A percentile compares a stretch with the other conserved stretches of the same genome.
phyloP scores from a whole-genome alignment of 1,140 invertebrate species.

The Lordiphosa mommai region DNA sequence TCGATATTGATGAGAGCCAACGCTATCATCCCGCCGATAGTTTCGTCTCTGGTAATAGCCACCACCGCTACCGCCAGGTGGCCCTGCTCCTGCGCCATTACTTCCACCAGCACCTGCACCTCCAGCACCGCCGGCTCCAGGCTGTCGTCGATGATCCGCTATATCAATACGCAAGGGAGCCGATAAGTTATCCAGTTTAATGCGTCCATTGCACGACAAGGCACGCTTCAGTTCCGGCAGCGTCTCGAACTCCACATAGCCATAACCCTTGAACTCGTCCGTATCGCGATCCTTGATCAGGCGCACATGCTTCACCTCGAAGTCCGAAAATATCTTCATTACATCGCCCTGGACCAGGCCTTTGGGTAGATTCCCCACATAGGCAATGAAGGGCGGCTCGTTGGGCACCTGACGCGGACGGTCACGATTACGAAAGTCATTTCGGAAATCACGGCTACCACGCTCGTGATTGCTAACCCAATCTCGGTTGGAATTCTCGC shows the following conservation, averaged over 20 bases:
- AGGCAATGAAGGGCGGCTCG: slow-evolving; percentile 94
- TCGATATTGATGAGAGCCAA: slow-evolving; percentile 31
- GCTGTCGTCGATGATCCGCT: slow-evolving; percentile 87
- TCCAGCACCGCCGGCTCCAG: slow-evolving; percentile 1
- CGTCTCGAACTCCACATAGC: slow-evolving; percentile 97
- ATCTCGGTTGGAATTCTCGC: slow-evolving; percentile 3
- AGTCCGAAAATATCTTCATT: slow-evolving; percentile 90
- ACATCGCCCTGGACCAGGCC: slow-evolving; percentile 95
- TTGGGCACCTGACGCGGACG: slow-evolving; percentile 84
- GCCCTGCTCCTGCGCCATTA: slow-evolving; percentile 28
- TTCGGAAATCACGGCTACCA: slow-evolving; percentile 4
- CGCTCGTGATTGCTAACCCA: slow-evolving; percentile 13
- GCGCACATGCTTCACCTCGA: slow-evolving; percentile 89
- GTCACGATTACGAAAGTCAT: slow-evolving; percentile 60
- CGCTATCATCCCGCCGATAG: slow-evolving; percentile 42
- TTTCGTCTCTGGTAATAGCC: slow-evolving; percentile 42
- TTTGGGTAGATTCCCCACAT: slow-evolving; percentile 93
- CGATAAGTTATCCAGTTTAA: slow-evolving; percentile 84
- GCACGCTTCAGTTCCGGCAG: slow-evolving; percentile 88
- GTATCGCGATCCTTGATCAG: slow-evolving; percentile 96
- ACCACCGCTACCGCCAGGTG: neutral
- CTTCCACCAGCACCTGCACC: slow-evolving; percentile 42
- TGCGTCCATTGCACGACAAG: slow-evolving; percentile 87
- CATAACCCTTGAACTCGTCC: slow-evolving; percentile 96
- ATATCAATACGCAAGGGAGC: slow-evolving; percentile 90